Base-by-base conservation (phyloP, 2,797 vertebrate genomes). In the Sardinella longiceps region DNA sequence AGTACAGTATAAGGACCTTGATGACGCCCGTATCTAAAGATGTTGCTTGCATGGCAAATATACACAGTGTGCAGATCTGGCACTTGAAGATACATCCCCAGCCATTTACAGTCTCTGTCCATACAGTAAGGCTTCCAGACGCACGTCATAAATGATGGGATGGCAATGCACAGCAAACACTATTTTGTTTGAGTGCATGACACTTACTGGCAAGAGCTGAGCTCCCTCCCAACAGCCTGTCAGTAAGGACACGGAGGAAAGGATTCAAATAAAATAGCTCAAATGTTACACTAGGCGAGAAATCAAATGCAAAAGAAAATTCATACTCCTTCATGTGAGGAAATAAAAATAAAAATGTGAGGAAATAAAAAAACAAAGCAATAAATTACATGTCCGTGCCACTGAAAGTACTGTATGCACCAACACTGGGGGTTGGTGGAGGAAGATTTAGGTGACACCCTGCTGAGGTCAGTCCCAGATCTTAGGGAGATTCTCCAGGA, bases 401-500 rank as follows among this genome's bases (percentile, higher is more conserved):
- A 60, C 56, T 60, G 10, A 60, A 37, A 18, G 39, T n/a, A n/a
- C n/a, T n/a, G n/a, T 7, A 20, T 77, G 70, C 18, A 23, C 70
- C 33, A 37, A 77, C 5, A 39, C 18, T 20, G 66, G 66, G 30
- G 20, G 20, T 6, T 37, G 15, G 66, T 63, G 25, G 0, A 15
- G 25, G 25, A 30, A 30, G 9, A n/a, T 10, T 63, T 2, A 63
- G 60, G 60, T 66, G 60, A 66, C 12, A 66, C 10, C 28, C 60
- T 66, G 12, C 11, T 30, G 25, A 0, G 28, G 11, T 66, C 60
- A 66, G 91, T 95, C 95, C 95, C 95, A 96, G 90, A 94, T 95
- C 86, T 91, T 93, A 56, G 94, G 95, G 86, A 96, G 93, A 90
- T 95, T 96, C 84, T 96, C 95, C 0, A 96, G 91, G 87, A 96